Evolutionary conservation across 2,797 vertebrate genomes (phyloP).

Genomic region (Loris lydekkerianus): DNA sequence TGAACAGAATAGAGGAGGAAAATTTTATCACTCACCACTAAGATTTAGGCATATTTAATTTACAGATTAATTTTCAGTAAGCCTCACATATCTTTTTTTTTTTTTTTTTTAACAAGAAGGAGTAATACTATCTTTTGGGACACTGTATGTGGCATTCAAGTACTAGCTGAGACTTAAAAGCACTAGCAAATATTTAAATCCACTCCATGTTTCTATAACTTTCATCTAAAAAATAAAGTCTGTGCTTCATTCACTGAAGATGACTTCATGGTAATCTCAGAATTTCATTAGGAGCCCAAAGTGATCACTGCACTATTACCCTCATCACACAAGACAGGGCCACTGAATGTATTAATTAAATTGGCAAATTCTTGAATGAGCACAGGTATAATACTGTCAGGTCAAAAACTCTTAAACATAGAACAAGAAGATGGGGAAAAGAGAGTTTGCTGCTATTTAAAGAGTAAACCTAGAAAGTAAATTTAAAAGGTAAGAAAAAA

Average conservation of each 20-base stretch:
- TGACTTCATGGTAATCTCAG: not conserved
- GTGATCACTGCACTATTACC: not conserved
- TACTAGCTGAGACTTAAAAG: conserved; percentile 12
- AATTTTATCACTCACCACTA: conserved; percentile 23
- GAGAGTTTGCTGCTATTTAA: conserved; percentile 20
- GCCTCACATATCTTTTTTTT: not conserved
- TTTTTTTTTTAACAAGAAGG: not conserved
- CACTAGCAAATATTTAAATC: conserved; percentile 47
- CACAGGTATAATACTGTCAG: not conserved
- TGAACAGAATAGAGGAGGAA: conserved; percentile 49
- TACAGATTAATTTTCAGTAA: conserved; percentile 55
- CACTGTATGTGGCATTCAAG: not conserved
- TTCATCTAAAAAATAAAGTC: conserved; percentile 52
- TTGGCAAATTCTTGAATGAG: conserved; percentile 24
- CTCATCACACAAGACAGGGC: not conserved
- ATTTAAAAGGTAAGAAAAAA: not conserved
- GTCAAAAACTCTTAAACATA: not conserved
- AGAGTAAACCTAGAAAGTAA: conserved; percentile 49
- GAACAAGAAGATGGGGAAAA: conserved; percentile 1
- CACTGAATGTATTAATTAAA: not conserved
- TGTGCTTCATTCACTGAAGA: not conserved
- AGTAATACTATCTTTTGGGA: not conserved
- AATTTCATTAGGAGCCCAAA: not conserved
- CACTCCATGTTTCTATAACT: not conserved
- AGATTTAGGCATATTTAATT: conserved; percentile 26